These are phyloP conservation scores for Sympetrum striolatum DNA, from an alignment of 2,888 invertebrate genomes.

Conservation along the genomic window DNA sequence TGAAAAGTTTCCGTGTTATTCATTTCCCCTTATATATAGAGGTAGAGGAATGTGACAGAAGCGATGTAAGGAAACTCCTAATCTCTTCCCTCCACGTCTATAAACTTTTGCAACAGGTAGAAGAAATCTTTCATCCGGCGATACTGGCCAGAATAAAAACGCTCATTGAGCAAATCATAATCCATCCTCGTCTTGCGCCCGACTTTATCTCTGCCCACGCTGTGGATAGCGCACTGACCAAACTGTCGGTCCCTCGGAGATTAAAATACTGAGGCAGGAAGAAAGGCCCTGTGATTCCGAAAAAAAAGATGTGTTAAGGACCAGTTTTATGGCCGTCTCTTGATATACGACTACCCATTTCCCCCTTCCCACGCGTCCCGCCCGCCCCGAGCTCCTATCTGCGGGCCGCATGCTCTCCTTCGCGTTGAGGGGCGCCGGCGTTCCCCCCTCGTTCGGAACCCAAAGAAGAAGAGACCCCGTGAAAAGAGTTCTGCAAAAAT, in stretches of 20 bases:
- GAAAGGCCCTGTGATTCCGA: slow-evolving; percentile 9
- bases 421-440: neutral
- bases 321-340: slow-evolving; percentile 39
- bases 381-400: neutral
- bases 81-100: too few relatives aligned
- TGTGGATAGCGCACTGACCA: slow-evolving; percentile 16
- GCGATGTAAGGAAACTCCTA: too few relatives aligned
- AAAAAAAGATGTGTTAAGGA: slow-evolving; percentile 11
- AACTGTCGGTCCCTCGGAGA: neutral
- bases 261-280: slow-evolving; percentile 22
- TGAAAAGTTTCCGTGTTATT: too few relatives aligned
- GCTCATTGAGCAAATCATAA: neutral
- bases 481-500: slow-evolving; percentile 18
- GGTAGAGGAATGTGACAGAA: too few relatives aligned
- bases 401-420: neutral
- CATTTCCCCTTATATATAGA: too few relatives aligned
- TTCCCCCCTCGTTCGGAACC: neutral
- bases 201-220: neutral
- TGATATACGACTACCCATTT: neutral
- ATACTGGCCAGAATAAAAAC: neutral
- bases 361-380: neutral
- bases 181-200: neutral
- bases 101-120: too few relatives aligned
- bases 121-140: neutral
- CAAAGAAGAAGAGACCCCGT: neutral